These are phyloP conservation scores for Aporophyla nigra DNA, from an alignment of 2,888 invertebrate species.

Conservation along the genomic window DNA sequence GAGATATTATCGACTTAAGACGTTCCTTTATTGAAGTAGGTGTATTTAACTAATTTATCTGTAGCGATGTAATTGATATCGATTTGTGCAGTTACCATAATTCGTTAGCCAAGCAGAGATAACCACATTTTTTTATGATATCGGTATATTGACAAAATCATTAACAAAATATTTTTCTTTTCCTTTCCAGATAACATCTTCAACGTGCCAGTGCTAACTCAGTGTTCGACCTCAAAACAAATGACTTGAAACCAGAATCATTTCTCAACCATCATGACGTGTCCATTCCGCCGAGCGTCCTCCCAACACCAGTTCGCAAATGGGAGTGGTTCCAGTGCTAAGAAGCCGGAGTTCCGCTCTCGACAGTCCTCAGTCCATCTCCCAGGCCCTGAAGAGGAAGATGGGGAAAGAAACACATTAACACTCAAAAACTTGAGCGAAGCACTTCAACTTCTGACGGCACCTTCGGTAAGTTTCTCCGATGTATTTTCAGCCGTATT, in stretches of 20 bases:
- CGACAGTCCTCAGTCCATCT: conserved; percentile 93
- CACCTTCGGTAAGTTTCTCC: conserved; percentile 93
- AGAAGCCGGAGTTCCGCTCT: conserved; percentile 87
- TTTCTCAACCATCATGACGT: conserved; percentile 81
- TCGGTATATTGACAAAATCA: neutral
- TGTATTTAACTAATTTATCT: neutral
- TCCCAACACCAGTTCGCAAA: conserved; percentile 90
- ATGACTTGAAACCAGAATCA: conserved; percentile 57
- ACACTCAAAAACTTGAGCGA: conserved; percentile 95
- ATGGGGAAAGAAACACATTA: conserved; percentile 92
- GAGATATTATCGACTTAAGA: neutral
- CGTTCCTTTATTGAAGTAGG: neutral
- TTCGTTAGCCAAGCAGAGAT: neutral
- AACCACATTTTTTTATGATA: neutral
- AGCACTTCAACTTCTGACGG: conserved; percentile 95
- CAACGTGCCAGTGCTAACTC: conserved; percentile 38
- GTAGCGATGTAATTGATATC: neutral
- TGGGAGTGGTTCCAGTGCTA: conserved; percentile 83
- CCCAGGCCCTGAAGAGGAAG: conserved; percentile 92
- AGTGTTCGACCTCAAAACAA: conserved; percentile 44
- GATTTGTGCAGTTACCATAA: neutral
- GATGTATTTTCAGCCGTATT: conserved; percentile 9
- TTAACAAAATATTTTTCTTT: conserved; percentile 11
- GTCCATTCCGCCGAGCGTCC: conserved; percentile 91
- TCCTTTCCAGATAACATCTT: conserved; percentile 57